phyloP scores from a whole-genome alignment of 2,888 invertebrate species.

The Criorhina ranunculi region DNA sequence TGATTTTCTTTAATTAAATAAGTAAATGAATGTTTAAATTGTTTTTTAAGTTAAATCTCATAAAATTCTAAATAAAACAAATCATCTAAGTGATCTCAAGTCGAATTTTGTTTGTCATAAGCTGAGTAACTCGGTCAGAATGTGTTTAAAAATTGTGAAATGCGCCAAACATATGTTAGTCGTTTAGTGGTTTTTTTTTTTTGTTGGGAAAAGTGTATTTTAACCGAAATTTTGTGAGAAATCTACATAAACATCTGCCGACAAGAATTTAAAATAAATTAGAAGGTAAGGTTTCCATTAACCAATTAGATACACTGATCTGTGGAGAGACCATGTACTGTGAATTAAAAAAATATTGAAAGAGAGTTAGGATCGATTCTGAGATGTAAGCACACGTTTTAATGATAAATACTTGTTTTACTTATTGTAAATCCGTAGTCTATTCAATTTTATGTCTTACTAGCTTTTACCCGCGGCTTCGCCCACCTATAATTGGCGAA shows the following conservation, averaged over 20 bases:
- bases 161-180: slow-evolving; percentile 43
- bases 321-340: background rate
- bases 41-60: slow-evolving; percentile 1
- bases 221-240: background rate
- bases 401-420: too few relatives aligned
- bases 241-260: slow-evolving; percentile 10
- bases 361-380: background rate
- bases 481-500: too few relatives aligned
- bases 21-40: slow-evolving; percentile 29
- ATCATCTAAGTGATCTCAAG: background rate
- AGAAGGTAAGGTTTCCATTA: slow-evolving; percentile 17
- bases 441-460: too few relatives aligned
- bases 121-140: slow-evolving; percentile 8
- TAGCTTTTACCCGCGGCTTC: too few relatives aligned
- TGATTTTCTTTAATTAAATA: slow-evolving; percentile 17
- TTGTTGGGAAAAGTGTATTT: background rate
- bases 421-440: too few relatives aligned
- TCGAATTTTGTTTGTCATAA: background rate
- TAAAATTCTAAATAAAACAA: background rate
- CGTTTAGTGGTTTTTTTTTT: slow-evolving; percentile 1
- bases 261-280: background rate
- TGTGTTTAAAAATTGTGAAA: slow-evolving; percentile 34
- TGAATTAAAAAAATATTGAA: background rate
- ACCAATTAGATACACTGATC: background rate
- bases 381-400: too few relatives aligned